Evolutionary conservation across 2,888 invertebrate species (phyloP).

Genomic region (Cepaea hortensis): DNA sequence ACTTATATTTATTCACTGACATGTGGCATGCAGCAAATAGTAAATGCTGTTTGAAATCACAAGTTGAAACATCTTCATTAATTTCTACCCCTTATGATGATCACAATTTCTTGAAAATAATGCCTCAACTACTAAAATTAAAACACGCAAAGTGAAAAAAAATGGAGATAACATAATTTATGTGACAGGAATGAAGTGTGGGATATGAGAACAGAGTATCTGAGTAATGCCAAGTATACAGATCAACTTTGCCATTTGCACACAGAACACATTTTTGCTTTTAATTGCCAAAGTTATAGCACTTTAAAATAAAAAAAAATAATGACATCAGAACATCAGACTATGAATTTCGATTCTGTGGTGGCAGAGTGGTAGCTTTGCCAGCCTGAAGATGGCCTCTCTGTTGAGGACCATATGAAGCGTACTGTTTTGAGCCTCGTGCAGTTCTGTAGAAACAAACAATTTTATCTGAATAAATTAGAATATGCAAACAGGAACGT

Average conservation of each 20-base stretch:
- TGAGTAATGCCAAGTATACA: neutral
- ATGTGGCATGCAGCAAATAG: no score
- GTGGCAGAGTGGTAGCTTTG: constrained; percentile 66
- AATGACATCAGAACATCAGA: neutral
- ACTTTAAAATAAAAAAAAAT: no score
- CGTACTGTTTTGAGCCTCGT: constrained; percentile 70
- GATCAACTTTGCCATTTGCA: neutral
- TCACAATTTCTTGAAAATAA: no score
- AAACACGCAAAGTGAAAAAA: no score
- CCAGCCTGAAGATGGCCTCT: constrained; percentile 56
- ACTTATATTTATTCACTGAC: no score
- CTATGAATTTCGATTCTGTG: constrained; percentile 58
- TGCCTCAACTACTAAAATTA: no score
- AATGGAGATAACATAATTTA: neutral
- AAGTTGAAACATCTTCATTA: no score
- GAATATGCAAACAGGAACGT: neutral
- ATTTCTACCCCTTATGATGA: no score
- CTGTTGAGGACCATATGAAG: constrained; percentile 68
- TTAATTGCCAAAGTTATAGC: no score
- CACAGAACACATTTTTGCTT: neutral
- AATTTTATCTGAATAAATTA: neutral
- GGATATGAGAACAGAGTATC: neutral
- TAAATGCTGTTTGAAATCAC: no score
- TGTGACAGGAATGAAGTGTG: neutral
- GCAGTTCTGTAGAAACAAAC: constrained; percentile 46